Evolutionary conservation across 1,140 invertebrate genomes (phyloP), one percentile per base, ranked within the genome.

Genomic region (Monochamus saltuarius): DNA sequence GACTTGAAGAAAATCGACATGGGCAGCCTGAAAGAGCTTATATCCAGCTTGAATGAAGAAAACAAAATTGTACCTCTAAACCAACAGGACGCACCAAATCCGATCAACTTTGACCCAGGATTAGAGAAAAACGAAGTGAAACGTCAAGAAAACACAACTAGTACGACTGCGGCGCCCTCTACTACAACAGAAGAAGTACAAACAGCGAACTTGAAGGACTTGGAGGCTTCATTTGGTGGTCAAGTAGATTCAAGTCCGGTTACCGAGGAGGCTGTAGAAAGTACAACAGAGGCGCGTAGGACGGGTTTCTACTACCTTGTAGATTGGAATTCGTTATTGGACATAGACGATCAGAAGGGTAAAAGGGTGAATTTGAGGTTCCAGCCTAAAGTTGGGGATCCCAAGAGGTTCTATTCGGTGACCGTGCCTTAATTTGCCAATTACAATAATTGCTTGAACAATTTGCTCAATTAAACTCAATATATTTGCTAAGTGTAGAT

Each of bases 301-400:
- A 90, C 85, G 55, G 90, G 90, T 2, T 84, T 93, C 43, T 93
- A 92, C 70, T 91, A 90, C 75, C 81, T 91, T 51, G 78, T 91
- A 1, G 90, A 93, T 69, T 91, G 89, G 89, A 92, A 93, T 69
- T 84, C 87, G 10, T 93, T 93, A 67, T 77, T 92, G 3, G 89
- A 91, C 73, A 89, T 92, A 2, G 90, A 89, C 19, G 79, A 83
- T 50, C 87, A 90, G n/a, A 87, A 84, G 50, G 85, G 85, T 29
- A 86, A 84, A 51, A 87, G 87, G 75, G 85, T 92, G 1, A 88
- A 90, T 69, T 81, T 92, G 62, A 82, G 87, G 65, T 89, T 92
- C 66, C 82, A 87, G 56, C 90, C 90, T 0, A 90, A 89, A 79
- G 82, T 87, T 42, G 90, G 90, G 1, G 88, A 92, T 74, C 86